Evolutionary conservation across 2,888 invertebrate species (phyloP).

Genomic region (Chalcis sispes): DNA sequence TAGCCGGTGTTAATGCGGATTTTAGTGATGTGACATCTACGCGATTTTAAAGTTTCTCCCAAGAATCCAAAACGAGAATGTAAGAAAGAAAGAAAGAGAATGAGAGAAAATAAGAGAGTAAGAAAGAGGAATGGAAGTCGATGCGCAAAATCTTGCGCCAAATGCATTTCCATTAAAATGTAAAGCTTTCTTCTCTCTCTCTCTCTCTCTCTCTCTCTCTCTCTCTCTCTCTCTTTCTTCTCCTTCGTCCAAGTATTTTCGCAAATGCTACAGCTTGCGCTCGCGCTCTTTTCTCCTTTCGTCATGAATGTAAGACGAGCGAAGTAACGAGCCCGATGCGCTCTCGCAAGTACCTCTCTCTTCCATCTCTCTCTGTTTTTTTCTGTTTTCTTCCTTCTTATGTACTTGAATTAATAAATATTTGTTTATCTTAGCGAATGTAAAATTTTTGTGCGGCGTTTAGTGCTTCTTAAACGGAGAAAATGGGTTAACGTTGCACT

Average conservation of each 20-base stretch:
- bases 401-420: no score
- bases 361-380: no score
- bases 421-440: no score
- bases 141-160: conserved; percentile 38
- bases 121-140: background rate
- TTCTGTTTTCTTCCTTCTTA: no score
- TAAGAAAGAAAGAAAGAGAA: background rate
- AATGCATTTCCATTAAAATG: conserved; percentile 49
- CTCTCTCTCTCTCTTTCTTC: background rate
- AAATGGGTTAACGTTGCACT: no score
- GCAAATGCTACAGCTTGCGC: background rate
- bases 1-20: conserved; percentile 40
- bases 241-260: no score
- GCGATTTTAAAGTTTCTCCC: conserved; percentile 19
- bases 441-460: background rate
- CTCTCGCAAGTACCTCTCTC: no score
- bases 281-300: conserved; percentile 25
- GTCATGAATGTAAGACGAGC: background rate
- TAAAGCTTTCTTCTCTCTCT: conserved; percentile 12
- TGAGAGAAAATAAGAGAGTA: background rate
- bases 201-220: background rate
- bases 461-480: background rate
- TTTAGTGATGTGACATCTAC: conserved; percentile 2
- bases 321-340: background rate
- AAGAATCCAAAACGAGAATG: background rate